Percentiles rank a stretch among this genome's conserved stretches.
phyloP scores from a whole-genome alignment of 2,888 invertebrate genomes.

The Eucera pruinosa region DNA sequence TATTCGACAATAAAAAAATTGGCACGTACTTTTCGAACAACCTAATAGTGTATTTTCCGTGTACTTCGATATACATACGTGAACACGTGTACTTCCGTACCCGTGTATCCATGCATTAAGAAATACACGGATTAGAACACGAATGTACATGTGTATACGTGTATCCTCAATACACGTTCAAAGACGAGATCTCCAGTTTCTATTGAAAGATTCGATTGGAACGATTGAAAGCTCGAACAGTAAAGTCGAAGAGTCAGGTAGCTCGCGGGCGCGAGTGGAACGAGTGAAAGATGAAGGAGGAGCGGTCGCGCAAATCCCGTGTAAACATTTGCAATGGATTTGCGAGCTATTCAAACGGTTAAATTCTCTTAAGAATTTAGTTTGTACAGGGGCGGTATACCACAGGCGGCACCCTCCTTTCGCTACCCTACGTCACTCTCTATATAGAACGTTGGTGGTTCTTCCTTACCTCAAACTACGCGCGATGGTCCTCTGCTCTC shows the following conservation, averaged over 20 bases:
- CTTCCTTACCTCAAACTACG: constrained; percentile 68
- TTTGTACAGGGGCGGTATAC: constrained; percentile 80
- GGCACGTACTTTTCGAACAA: too few relatives aligned
- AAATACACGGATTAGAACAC: too few relatives aligned
- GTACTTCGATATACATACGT: too few relatives aligned
- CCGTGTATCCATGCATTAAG: too few relatives aligned
- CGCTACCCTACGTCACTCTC: constrained; percentile 59
- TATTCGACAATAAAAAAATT: too few relatives aligned
- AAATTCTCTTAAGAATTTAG: constrained; percentile 85
- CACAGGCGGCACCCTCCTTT: constrained; percentile 70
- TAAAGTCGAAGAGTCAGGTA: constrained; percentile 60
- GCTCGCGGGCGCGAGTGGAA: constrained; percentile 53
- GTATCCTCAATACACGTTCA: too few relatives aligned
- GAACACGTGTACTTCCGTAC: too few relatives aligned
- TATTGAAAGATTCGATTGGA: constrained; percentile 5
- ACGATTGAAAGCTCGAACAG: constrained; percentile 33
- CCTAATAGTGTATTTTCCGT: too few relatives aligned
- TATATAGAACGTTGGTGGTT: constrained; percentile 53
- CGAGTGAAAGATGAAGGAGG: constrained; percentile 56
- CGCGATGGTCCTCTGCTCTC: constrained; percentile 64
- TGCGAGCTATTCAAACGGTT: constrained; percentile 84
- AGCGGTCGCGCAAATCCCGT: constrained; percentile 80
- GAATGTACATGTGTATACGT: too few relatives aligned
- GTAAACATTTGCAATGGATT: constrained; percentile 85
- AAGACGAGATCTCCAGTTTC: too few relatives aligned